Percentiles rank a stretch among this genome's conserved stretches.
These are phyloP conservation scores for Aselliscus stoliczkanus DNA, from an alignment of 2,797 vertebrate genomes.

Conservation along the genomic window DNA sequence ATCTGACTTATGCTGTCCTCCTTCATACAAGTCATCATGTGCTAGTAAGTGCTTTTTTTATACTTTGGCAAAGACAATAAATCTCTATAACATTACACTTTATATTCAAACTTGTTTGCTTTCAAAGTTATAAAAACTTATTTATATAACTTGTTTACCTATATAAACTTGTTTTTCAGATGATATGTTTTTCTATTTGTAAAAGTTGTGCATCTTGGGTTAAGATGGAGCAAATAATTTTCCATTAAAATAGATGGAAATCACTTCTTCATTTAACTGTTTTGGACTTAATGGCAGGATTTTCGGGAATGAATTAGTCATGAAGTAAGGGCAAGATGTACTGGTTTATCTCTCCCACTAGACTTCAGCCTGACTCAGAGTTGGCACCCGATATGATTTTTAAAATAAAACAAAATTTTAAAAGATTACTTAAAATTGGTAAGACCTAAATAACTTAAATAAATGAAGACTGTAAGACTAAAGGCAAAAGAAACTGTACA, in stretches of 20 bases:
- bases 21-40: not conserved
- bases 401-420: slow-evolving; percentile 41
- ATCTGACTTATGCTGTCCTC: no score
- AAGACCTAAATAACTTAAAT: not conserved
- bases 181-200: not conserved
- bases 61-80: not conserved
- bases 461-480: not conserved
- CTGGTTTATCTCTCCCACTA: slow-evolving; percentile 42
- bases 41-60: not conserved
- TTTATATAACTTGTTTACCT: not conserved
- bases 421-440: slow-evolving; percentile 16
- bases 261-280: not conserved
- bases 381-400: not conserved
- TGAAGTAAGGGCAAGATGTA: not conserved
- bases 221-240: slow-evolving; percentile 31
- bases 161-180: not conserved
- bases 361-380: slow-evolving; percentile 47
- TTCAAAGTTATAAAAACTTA: not conserved
- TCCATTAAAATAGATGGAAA: slow-evolving; percentile 36
- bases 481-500: not conserved
- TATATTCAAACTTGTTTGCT: not conserved
- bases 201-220: not conserved
- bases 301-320: slow-evolving; percentile 45
- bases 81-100: not conserved
- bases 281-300: slow-evolving; percentile 5